These are phyloP conservation scores for Ips typographus DNA, from an alignment of 1,140 invertebrate species.

Conservation along the genomic window DNA sequence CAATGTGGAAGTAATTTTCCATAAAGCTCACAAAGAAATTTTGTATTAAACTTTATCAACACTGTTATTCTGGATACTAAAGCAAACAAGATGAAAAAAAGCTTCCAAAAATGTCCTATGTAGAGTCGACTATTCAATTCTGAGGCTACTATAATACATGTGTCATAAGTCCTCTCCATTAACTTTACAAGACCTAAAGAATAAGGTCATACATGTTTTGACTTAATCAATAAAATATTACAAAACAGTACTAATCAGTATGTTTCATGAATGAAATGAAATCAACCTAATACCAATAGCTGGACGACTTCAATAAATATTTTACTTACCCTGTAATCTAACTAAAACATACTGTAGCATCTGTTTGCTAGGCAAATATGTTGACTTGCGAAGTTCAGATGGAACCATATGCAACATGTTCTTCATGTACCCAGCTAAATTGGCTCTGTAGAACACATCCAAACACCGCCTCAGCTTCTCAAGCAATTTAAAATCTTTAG, in stretches of 20 bases:
- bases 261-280: too few species aligned
- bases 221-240: neutral
- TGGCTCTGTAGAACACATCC: slow-evolving; percentile 52
- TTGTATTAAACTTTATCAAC: slow-evolving; percentile 49
- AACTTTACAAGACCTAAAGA: slow-evolving; percentile 50
- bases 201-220: neutral
- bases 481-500: slow-evolving; percentile 57
- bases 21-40: slow-evolving; percentile 54
- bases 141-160: slow-evolving; percentile 44
- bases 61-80: slow-evolving; percentile 55
- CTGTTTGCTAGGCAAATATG: slow-evolving; percentile 54
- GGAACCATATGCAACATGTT: slow-evolving; percentile 43
- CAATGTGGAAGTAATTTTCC: slow-evolving; percentile 50
- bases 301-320: too few species aligned
- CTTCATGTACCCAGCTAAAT: slow-evolving; percentile 46
- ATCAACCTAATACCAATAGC: too few species aligned
- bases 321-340: slow-evolving; percentile 52
- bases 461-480: slow-evolving; percentile 55
- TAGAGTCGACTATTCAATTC: slow-evolving; percentile 51
- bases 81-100: slow-evolving; percentile 51
- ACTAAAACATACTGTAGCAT: slow-evolving; percentile 56
- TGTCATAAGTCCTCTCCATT: slow-evolving; percentile 51
- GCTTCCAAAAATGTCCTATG: slow-evolving; percentile 55
- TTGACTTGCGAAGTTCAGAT: slow-evolving; percentile 33
- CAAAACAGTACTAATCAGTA: neutral